Percentiles rank a stretch among this genome's conserved stretches.
Conservation (phyloP, 2,797 vertebrate species). For the Atherinosoma microstoma region DNA sequence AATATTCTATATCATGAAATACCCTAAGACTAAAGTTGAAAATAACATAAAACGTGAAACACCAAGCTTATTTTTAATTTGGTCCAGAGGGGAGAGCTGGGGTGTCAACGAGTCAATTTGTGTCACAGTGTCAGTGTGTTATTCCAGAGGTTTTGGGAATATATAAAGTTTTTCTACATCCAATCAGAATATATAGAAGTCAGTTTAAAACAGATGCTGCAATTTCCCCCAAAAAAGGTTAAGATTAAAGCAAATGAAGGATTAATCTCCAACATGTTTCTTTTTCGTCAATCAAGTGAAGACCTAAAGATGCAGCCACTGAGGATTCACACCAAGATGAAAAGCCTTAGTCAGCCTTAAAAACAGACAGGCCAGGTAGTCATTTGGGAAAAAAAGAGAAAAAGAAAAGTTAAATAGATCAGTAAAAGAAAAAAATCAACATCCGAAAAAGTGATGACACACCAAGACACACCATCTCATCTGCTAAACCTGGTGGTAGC, state of each 20-base stretch:
- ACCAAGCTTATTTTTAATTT: no score
- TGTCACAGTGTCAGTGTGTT: background rate
- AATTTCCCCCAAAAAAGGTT: background rate
- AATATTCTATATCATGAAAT: no score
- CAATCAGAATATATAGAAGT: background rate
- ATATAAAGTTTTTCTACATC: background rate
- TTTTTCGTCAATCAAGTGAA: background rate
- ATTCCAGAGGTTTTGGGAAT: background rate
- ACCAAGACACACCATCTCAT: background rate
- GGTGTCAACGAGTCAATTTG: no score
- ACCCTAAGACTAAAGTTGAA: no score
- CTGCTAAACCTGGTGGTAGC: background rate
- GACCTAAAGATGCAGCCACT: background rate
- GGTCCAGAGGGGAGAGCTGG: no score
- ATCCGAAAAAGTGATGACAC: constrained; percentile 4
- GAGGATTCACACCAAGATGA: background rate
- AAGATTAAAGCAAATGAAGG: background rate
- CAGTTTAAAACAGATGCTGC: background rate
- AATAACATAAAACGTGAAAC: no score
- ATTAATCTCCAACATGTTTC: background rate
- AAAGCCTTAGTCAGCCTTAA: background rate
- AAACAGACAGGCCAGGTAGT: background rate
- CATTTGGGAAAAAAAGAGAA: background rate
- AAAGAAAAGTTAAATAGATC: background rate
- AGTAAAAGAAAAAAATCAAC: background rate